Evolutionary conservation across 1,140 invertebrate genomes (phyloP).

Genomic region (Camponotus floridanus): DNA sequence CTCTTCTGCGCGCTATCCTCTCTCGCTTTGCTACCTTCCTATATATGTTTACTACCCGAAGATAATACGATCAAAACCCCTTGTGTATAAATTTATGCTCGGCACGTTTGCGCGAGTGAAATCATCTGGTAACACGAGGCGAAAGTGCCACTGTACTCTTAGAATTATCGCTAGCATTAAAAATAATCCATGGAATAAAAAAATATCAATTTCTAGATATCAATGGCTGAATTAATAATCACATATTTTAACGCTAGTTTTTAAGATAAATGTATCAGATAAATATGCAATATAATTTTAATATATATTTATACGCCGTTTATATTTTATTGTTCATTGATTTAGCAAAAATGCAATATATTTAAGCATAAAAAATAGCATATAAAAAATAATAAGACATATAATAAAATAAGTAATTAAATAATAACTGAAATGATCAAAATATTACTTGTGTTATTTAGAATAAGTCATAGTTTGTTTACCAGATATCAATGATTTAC

Average conservation of each 20-base stretch:
- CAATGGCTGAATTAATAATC: background rate
- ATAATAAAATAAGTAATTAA: conserved; percentile 3
- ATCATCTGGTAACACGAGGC: conserved; percentile 54
- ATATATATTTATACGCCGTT: too few species aligned
- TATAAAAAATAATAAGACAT: background rate
- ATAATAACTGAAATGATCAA: background rate
- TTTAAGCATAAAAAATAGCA: background rate
- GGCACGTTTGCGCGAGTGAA: conserved; percentile 59
- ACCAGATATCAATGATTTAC: background rate
- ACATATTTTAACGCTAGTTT: too few species aligned
- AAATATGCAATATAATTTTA: too few species aligned
- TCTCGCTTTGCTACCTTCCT: conserved; percentile 54
- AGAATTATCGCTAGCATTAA: conserved; percentile 34
- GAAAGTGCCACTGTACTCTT: conserved; percentile 16
- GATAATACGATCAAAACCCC: conserved; percentile 59
- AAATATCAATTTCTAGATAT: background rate
- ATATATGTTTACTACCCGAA: conserved; percentile 58
- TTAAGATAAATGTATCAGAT: too few species aligned
- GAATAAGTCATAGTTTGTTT: background rate
- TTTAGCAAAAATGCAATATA: background rate
- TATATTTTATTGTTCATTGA: background rate
- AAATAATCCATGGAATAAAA: background rate
- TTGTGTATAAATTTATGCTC: conserved; percentile 59
- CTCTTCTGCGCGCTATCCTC: conserved; percentile 52
- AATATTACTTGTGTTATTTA: background rate